Percentiles rank a stretch among this genome's conserved stretches.
Evolutionary conservation across 2,113 vertebrate genomes (phyloP).

Genomic region (Gymnobelideus leadbeateri): DNA sequence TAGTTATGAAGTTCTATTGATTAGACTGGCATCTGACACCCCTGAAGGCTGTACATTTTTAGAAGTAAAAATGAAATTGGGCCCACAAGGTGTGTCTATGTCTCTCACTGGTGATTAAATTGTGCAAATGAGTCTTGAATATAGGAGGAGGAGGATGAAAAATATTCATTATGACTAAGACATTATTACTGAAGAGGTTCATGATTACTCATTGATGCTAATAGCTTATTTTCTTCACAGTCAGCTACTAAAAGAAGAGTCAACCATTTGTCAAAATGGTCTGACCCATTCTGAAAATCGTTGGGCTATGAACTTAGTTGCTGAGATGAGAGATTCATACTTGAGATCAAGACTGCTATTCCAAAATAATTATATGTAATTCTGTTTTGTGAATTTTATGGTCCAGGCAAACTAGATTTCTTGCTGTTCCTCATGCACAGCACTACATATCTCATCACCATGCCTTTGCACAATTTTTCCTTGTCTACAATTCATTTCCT

Average conservation of each 20-base stretch:
- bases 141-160: neutral
- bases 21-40: slow-evolving; percentile 26
- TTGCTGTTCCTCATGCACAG: neutral
- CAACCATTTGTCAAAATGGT: neutral
- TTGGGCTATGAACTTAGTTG: neutral
- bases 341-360: neutral
- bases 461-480: neutral
- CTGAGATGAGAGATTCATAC: neutral
- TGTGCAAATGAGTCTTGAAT: slow-evolving; percentile 13
- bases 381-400: neutral
- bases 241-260: slow-evolving; percentile 13
- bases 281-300: neutral
- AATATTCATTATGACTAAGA: neutral
- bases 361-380: neutral
- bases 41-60: slow-evolving; percentile 42
- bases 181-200: neutral
- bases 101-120: slow-evolving; percentile 37
- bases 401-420: neutral
- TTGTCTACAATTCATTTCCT: neutral
- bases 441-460: neutral
- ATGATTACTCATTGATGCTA: neutral
- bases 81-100: slow-evolving; percentile 14
- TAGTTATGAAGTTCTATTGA: slow-evolving; percentile 42
- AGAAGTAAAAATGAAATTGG: slow-evolving; percentile 42
- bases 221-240: slow-evolving; percentile 23